Percentiles rank a stretch among this genome's conserved stretches.
These are phyloP conservation scores for Sparus aurata DNA, from an alignment of 2,797 vertebrate genomes.

Conservation along the genomic window DNA sequence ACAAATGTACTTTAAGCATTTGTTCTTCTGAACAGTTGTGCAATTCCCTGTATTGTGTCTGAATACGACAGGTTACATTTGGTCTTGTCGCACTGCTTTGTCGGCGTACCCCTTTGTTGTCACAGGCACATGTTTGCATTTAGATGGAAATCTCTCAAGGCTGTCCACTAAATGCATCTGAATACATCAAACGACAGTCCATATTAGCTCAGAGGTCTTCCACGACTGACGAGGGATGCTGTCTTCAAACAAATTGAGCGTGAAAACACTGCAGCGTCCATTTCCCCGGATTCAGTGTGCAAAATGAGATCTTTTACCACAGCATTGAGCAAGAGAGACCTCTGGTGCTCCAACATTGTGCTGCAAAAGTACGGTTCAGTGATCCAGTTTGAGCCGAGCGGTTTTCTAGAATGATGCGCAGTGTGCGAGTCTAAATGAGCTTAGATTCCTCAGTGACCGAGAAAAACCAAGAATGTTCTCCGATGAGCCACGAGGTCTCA, in stretches of 20 bases:
- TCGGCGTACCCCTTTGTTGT: background rate
- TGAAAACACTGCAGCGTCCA: too few relatives aligned
- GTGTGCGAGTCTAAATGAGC: background rate
- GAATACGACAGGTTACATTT: background rate
- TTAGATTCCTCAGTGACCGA: background rate
- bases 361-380: slow-evolving; percentile 24
- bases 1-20: background rate
- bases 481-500: too few relatives aligned
- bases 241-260: background rate
- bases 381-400: background rate
- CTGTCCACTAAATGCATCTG: background rate
- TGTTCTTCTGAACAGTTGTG: background rate
- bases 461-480: background rate
- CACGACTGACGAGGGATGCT: background rate
- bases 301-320: background rate
- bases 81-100: background rate
- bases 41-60: background rate
- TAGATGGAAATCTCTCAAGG: slow-evolving; percentile 35
- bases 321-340: slow-evolving; percentile 62
- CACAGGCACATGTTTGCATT: slow-evolving; percentile 4
- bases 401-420: rapidly evolving
- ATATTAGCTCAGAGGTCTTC: background rate
- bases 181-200: slow-evolving; percentile 15
- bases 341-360: slow-evolving; percentile 56
- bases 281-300: too few relatives aligned